phyloP scores from a whole-genome alignment of 1,140 invertebrate genomes.

The Papilio dardanus region DNA sequence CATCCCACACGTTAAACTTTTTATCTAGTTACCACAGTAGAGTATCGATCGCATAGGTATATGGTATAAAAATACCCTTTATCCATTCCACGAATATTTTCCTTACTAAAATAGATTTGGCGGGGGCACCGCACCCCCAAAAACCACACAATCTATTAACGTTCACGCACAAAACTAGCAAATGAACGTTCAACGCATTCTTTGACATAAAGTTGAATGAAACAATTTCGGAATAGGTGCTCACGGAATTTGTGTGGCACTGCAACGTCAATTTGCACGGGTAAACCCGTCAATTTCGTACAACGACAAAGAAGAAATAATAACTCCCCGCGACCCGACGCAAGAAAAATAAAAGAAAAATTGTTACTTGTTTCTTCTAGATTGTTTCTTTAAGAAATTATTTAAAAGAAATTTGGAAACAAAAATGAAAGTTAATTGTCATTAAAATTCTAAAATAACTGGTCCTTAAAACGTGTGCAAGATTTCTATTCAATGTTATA shows the following conservation, averaged over 20 bases:
- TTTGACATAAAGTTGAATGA: neutral
- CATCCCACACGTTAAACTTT: too few species aligned
- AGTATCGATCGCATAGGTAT: too few species aligned
- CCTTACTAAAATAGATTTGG: neutral
- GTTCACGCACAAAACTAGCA: neutral
- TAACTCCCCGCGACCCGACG: neutral
- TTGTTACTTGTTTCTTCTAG: neutral
- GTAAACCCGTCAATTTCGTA: neutral
- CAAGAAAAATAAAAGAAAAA: neutral
- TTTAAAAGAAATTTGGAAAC: neutral
- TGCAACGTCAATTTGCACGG: neutral
- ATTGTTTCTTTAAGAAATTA: neutral
- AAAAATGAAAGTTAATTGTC: neutral
- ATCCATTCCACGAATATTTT: neutral
- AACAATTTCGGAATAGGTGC: neutral
- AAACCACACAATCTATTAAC: slow-evolving; percentile 3
- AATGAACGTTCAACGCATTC: neutral
- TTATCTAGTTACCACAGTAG: too few species aligned
- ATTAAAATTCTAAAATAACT: too few species aligned
- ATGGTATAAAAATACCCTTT: too few species aligned
- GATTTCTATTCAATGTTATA: too few species aligned
- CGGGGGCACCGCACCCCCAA: neutral
- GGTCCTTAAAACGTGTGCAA: too few species aligned
- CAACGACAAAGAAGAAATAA: neutral
- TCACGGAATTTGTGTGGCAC: neutral